Base-by-base conservation (phyloP, 2,888 invertebrate species). In the Melieria crassipennis region DNA sequence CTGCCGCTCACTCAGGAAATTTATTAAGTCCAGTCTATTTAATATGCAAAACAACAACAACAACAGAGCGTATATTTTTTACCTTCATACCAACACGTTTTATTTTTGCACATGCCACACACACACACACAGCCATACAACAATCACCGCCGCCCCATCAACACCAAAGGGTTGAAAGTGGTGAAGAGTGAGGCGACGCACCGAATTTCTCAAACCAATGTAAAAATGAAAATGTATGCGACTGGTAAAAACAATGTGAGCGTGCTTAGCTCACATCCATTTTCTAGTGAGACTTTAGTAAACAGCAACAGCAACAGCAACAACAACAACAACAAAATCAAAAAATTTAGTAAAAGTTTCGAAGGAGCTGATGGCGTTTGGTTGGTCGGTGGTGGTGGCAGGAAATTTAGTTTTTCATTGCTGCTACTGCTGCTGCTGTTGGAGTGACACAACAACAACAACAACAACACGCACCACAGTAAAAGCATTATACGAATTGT, bases 11-110 rank as follows among this genome's bases (percentile, higher is more conserved):
- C 65, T 56, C 70, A 65, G 52, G 13, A 77, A 77, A 77, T 78
- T 76, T 77, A 78, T 77, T 73, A 73, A 69, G 71, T 13, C 30
- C 11, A 64, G 70, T 70, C 79, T 81, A 77, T 79, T 81, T 81
- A 80, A 81, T 81, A 81, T 81, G 82, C 81, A 81, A 77, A 68
- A 58, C n/a, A 52, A 52, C 52, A 52, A 52, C 16, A 16, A 16
- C n/a, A 52, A 52, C 11, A 50, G 70, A 73, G 52, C 65, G 69
- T 66, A 57, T n/a, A 63, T 30, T 30, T 30, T 30, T 30, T 30
- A 30, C 30, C 30, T 30, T 30, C 30, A 30, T 30, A 30, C 30
- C 30, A 30, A 30, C 30, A 30, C 30, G 30, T 1, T 30, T 30
- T 30, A 30, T 30, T 30, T 30, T 30, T 30, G 30, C 30, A 30